phyloP scores from a whole-genome alignment of 2,888 invertebrate species.

The Hanleya hanleyi region DNA sequence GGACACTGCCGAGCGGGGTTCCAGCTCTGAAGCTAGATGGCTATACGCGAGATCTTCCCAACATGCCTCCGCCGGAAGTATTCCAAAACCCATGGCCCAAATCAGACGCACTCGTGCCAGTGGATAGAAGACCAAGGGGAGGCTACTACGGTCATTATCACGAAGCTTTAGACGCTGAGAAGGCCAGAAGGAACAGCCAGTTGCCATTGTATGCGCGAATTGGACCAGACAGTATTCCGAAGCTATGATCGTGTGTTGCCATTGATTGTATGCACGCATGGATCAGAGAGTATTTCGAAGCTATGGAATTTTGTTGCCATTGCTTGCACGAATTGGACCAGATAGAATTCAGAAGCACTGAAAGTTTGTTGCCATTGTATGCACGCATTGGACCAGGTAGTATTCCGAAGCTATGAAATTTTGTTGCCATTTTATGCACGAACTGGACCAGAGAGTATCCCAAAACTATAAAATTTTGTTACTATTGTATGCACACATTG shows the following conservation, averaged over 20 bases:
- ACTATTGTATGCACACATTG: too few relatives aligned
- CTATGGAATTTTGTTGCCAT: too few relatives aligned
- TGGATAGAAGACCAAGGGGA: slow-evolving; percentile 50
- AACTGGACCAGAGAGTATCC: too few relatives aligned
- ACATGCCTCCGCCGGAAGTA: slow-evolving; percentile 56
- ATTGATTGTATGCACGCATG: too few relatives aligned
- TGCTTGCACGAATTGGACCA: too few relatives aligned
- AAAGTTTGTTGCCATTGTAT: too few relatives aligned
- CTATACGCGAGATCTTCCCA: slow-evolving; percentile 58
- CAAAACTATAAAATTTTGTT: too few relatives aligned
- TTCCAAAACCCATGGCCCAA: slow-evolving; percentile 58
- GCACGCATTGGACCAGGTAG: too few relatives aligned
- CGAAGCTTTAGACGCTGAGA: slow-evolving; percentile 56
- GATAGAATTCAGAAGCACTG: too few relatives aligned
- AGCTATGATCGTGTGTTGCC: slow-evolving; percentile 29
- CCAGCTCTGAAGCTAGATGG: slow-evolving; percentile 53
- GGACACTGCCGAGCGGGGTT: slow-evolving; percentile 49
- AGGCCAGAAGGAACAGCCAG: slow-evolving; percentile 46
- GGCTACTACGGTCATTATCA: slow-evolving; percentile 67
- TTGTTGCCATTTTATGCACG: too few relatives aligned
- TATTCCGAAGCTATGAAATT: too few relatives aligned
- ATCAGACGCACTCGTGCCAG: slow-evolving; percentile 53
- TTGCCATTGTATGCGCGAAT: slow-evolving; percentile 50
- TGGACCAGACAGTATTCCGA: slow-evolving; percentile 51
- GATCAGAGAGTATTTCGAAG: too few relatives aligned